Percentiles rank a stretch among this genome's conserved stretches.
Evolutionary conservation across 2,888 invertebrate species (phyloP).

Genomic region (Leptinotarsa peninsularis): DNA sequence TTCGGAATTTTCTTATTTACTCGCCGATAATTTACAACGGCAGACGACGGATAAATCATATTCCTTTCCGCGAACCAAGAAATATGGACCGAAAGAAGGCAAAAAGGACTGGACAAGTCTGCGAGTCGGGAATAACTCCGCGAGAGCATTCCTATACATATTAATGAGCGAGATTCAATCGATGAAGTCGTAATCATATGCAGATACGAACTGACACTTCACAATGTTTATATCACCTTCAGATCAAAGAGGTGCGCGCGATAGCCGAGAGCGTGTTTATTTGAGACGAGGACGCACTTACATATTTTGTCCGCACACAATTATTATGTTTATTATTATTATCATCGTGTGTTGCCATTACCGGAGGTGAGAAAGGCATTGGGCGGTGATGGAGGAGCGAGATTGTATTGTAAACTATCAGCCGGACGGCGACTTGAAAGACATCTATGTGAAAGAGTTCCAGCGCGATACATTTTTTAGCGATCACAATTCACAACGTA

Average conservation of each 20-base stretch:
- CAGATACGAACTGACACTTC: slow-evolving; percentile 53
- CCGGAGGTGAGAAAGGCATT: slow-evolving; percentile 25
- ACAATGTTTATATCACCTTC: slow-evolving; percentile 54
- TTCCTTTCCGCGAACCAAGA: slow-evolving; percentile 26
- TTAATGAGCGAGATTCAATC: slow-evolving; percentile 55
- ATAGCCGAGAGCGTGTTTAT: slow-evolving; percentile 28
- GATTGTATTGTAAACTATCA: slow-evolving; percentile 3
- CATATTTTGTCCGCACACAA: slow-evolving; percentile 30
- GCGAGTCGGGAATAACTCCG: slow-evolving; percentile 18
- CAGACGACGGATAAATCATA: slow-evolving; percentile 23
- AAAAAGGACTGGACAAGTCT: slow-evolving; percentile 32
- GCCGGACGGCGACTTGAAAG: slow-evolving; percentile 1
- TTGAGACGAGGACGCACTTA: slow-evolving; percentile 31
- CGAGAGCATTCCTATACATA: slow-evolving; percentile 51
- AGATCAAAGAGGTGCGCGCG: slow-evolving; percentile 52
- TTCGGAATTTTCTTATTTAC: slow-evolving; percentile 25
- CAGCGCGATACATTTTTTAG: too few species aligned
- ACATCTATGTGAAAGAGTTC: neutral
- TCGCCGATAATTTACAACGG: slow-evolving; percentile 21
- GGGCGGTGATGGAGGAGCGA: slow-evolving; percentile 17
- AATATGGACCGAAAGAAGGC: slow-evolving; percentile 21
- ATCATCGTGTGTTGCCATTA: slow-evolving; percentile 27
- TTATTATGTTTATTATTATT: slow-evolving; percentile 37
- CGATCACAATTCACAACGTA: too few species aligned
- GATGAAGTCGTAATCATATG: slow-evolving; percentile 57